Percentiles rank a stretch among this genome's conserved stretches.
Conservation (phyloP, 2,888 invertebrate species). For the Trichopoda pennipes region DNA sequence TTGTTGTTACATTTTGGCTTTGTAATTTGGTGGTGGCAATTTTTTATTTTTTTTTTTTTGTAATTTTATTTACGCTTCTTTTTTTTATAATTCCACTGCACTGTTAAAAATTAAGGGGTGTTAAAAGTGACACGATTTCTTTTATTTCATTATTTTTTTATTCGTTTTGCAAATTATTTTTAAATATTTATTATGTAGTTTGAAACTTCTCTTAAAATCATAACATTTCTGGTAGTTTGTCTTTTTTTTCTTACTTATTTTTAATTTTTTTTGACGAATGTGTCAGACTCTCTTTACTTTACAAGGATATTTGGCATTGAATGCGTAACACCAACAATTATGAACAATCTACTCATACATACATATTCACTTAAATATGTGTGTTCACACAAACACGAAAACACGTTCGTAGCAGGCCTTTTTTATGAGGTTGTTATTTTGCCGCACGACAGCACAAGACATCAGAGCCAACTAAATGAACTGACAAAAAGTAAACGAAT, state of each 20-base stretch:
- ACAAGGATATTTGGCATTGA: constrained; percentile 69
- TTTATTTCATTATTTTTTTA: not conserved
- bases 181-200: not conserved
- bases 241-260: constrained; percentile 39
- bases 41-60: constrained; percentile 8
- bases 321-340: constrained; percentile 49
- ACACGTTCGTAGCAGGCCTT: constrained; percentile 50
- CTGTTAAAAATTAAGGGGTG: constrained; percentile 13
- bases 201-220: constrained; percentile 31
- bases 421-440: constrained; percentile 28
- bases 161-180: not conserved
- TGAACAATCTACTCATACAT: constrained; percentile 32
- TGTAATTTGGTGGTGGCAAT: constrained; percentile 38
- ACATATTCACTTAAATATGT: constrained; percentile 1
- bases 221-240: constrained; percentile 27
- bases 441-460: constrained; percentile 33
- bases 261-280: constrained; percentile 25
- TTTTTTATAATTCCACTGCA: not conserved
- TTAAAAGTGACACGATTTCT: not conserved
- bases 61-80: too few species aligned
- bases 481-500: constrained; percentile 27
- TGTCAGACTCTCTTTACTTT: constrained; percentile 57
- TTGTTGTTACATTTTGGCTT: not conserved
- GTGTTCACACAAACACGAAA: constrained; percentile 26
- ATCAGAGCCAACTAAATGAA: constrained; percentile 52